These are phyloP conservation scores for Tetramorium bicarinatum DNA, from an alignment of 2,888 invertebrate genomes.

Conservation along the genomic window DNA sequence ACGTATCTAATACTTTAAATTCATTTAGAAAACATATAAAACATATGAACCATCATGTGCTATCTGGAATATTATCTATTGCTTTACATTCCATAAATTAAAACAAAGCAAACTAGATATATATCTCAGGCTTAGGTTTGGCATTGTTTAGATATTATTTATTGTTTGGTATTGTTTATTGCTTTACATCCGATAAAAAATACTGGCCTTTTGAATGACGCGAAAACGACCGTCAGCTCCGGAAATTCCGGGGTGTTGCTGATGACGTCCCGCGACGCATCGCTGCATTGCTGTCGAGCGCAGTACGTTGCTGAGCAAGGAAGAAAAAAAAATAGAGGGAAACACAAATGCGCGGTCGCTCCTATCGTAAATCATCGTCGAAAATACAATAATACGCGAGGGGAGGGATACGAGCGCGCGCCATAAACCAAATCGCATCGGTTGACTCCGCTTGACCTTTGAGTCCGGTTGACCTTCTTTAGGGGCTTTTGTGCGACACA, in stretches of 20 bases:
- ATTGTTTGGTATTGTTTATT: slow-evolving; percentile 5
- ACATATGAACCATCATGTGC: no score
- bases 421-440: slow-evolving; percentile 79
- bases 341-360: slow-evolving; percentile 60
- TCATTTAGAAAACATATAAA: no score
- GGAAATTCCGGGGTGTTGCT: slow-evolving; percentile 33
- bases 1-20: no score
- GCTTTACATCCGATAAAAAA: slow-evolving; percentile 39
- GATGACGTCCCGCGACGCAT: slow-evolving; percentile 36
- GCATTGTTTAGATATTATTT: not conserved
- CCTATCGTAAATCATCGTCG: slow-evolving; percentile 78
- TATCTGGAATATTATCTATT: not conserved
- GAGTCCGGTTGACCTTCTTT: slow-evolving; percentile 55
- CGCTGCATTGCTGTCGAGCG: slow-evolving; percentile 26
- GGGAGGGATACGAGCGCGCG: slow-evolving; percentile 63
- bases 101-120: not conserved
- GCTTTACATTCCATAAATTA: slow-evolving; percentile 23
- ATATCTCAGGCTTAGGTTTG: not conserved
- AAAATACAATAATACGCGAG: slow-evolving; percentile 76
- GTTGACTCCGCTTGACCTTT: slow-evolving; percentile 76
- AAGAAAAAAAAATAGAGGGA: slow-evolving; percentile 44
- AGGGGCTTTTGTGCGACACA: slow-evolving; percentile 75
- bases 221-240: slow-evolving; percentile 33
- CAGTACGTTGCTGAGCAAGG: not conserved
- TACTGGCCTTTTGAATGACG: slow-evolving; percentile 3